Evolutionary conservation across 2,888 invertebrate species (phyloP), one percentile per base, ranked within the genome.

Genomic region (Peribatodes rhomboidaria): DNA sequence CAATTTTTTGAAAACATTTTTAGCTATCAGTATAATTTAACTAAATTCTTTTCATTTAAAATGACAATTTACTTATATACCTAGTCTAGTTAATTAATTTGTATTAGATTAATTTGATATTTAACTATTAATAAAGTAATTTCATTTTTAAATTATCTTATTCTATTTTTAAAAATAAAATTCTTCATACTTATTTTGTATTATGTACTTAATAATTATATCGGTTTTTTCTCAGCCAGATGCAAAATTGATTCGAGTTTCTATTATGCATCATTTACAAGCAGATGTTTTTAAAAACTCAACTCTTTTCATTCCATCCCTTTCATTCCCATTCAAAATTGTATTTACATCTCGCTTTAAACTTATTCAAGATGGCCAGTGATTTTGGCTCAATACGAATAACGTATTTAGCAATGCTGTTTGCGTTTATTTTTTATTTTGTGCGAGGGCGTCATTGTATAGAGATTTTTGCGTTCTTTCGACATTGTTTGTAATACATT

Each of bases 301-400:
- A 72, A 74, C 75, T 76, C 68, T 61, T 69, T 69, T 65, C 47
- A 62, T 69, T 77, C 69, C 78, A 73, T 82, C 82, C 73, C 77
- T 78, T 80, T 82, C 69, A 70, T 63, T 14, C 74, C 7, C 67
- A 62, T 39, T 77, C 60, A 75, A 75, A 78, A 64, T n/a, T 61
- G 52, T 84, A 74, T 76, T 64, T 70, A 73, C 69, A 58, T 85
- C 85, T 73, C 82, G 53, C 71, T 85, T 75, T 70, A 73, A 68
- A 77, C 82, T 82, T 76, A 88, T 87, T 87, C 82, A 86, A 88
- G 88, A 90, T 88, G 86, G 86, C 86, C 86, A 88, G 87, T 87
- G 82, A 82, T 83, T 73, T 76, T 83, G 13, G 35, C 18, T 35
- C 7, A 0, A 16, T 2, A 47, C 27, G 11, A 49, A 49, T 14